A percentile compares a stretch with the other conserved stretches of the same genome.
Evolutionary conservation across 2,888 invertebrate genomes (phyloP).

Genomic region (Taphrorychus bicolor): DNA sequence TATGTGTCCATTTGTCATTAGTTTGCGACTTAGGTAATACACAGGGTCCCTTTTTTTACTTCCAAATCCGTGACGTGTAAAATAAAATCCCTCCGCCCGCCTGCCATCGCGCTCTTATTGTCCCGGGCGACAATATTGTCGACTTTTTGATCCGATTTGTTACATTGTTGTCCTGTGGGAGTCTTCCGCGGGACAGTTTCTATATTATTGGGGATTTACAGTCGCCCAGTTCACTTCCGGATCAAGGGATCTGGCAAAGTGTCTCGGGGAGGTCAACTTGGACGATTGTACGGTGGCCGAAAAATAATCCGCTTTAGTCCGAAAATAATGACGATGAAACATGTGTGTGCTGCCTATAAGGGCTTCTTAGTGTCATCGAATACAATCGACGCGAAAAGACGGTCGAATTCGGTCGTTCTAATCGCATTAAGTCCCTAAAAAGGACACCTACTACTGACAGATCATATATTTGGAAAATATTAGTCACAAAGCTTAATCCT

Average conservation of each 20-base stretch:
- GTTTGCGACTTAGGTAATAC: too few relatives aligned
- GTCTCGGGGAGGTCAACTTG: conserved; percentile 1
- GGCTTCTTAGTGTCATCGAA: conserved; percentile 60
- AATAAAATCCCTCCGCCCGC: conserved; percentile 36
- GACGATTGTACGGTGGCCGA: conserved; percentile 48
- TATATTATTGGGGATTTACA: conserved; percentile 53
- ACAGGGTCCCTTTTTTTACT: conserved; percentile 35
- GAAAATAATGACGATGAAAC: conserved; percentile 59
- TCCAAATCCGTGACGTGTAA: conserved; percentile 42
- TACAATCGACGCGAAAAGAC: conserved; percentile 55
- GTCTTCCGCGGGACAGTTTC: conserved; percentile 57
- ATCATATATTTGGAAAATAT: conserved; percentile 22
- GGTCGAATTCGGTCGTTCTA: conserved; percentile 50
- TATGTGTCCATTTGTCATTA: background rate
- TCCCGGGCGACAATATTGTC: conserved; percentile 61
- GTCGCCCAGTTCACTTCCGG: conserved; percentile 29
- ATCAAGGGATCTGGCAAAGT: background rate
- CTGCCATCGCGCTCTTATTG: conserved; percentile 54
- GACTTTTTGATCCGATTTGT: conserved; percentile 64
- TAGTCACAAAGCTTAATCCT: conserved; percentile 24
- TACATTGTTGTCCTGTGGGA: conserved; percentile 59
- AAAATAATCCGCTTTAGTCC: conserved; percentile 60
- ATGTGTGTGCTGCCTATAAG: conserved; percentile 60
- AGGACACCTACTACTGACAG: conserved; percentile 19
- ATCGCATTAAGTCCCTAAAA: conserved; percentile 54